A percentile compares a stretch with the other conserved stretches of the same genome.
Conservation (phyloP, 1,140 invertebrate genomes). For the Olivierus martensii region DNA sequence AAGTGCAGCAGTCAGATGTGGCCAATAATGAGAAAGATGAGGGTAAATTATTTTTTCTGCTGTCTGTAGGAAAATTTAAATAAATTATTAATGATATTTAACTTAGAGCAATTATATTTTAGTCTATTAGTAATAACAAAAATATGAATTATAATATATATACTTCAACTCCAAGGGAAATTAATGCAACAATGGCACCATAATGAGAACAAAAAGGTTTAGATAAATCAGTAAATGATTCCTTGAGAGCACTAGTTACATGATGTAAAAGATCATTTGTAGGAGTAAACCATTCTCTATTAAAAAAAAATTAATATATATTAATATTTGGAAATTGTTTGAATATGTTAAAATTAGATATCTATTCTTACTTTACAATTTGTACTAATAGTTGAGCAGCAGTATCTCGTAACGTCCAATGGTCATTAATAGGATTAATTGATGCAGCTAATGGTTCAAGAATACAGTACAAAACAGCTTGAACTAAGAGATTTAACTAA, state of each 20-base stretch:
- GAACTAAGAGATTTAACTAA: conserved; percentile 27
- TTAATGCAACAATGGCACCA: conserved; percentile 29
- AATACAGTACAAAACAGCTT: conserved; percentile 29
- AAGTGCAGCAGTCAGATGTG: conserved; percentile 22
- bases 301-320: background rate
- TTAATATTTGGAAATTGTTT: background rate
- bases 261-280: conserved; percentile 26
- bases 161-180: conserved; percentile 28
- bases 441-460: conserved; percentile 28
- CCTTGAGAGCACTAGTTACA: conserved; percentile 23
- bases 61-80: conserved; percentile 20
- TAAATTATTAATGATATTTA: too few relatives aligned
- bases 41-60: conserved; percentile 27
- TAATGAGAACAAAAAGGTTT: conserved; percentile 31
- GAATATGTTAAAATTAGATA: background rate
- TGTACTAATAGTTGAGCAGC: conserved; percentile 28
- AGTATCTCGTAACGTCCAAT: conserved; percentile 30
- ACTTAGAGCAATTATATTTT: too few relatives aligned
- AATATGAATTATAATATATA: too few relatives aligned
- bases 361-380: conserved; percentile 25
- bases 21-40: conserved; percentile 25
- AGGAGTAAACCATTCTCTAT: conserved; percentile 22
- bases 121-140: too few relatives aligned
- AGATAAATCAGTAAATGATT: conserved; percentile 26
- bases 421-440: conserved; percentile 28